Base-by-base conservation (phyloP, 2,797 vertebrate genomes). In the Rhinogobio ventralis region DNA sequence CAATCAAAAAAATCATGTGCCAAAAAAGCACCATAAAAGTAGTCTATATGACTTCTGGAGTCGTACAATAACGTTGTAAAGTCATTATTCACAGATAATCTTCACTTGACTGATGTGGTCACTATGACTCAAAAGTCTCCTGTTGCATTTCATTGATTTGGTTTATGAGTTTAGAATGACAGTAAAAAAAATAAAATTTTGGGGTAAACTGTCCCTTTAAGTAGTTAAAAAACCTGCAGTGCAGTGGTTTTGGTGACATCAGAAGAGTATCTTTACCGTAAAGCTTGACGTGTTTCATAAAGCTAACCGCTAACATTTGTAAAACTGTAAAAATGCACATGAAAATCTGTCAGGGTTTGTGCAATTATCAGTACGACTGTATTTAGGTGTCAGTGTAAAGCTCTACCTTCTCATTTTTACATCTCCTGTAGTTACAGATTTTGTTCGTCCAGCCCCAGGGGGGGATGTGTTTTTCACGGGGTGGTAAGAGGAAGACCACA, bases 361-460 rank as follows among this genome's bases (percentile, higher is more conserved):
- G 77, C 49, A 36, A 36, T 51, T 33, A 30, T 73, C 57, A 17
- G 60, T 51, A 69, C 13, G 2, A 39, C 20, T 57, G 33, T 23
- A 11, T 81, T 85, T 93, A 97, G 0, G 96, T 97, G 88, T 97
- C 97, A 0, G 96, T 92, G 49, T 97, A 97, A 42, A 98, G 93
- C 82, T 99, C 97, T 0, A 98, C 96, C 42, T 93, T 96, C 91
- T 94, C 92, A 0, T 95, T 97, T 87, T 95, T 94, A 85, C 98
- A 99, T 87, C 98, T 95, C 76, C 97, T 96, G 85, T 98, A 99
- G n/a, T 95, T 94, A 83, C 98, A 99, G 10, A 96, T 95, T 90
- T 91, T 94, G 85, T 95, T 95, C 0, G 94, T 91, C 95, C 97
- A 98, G 53, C 95, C 92, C 93, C 95, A 93, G 8, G 91, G 87